Base-by-base conservation (phyloP, 1,140 invertebrate species). In the Drosophila azteca region DNA sequence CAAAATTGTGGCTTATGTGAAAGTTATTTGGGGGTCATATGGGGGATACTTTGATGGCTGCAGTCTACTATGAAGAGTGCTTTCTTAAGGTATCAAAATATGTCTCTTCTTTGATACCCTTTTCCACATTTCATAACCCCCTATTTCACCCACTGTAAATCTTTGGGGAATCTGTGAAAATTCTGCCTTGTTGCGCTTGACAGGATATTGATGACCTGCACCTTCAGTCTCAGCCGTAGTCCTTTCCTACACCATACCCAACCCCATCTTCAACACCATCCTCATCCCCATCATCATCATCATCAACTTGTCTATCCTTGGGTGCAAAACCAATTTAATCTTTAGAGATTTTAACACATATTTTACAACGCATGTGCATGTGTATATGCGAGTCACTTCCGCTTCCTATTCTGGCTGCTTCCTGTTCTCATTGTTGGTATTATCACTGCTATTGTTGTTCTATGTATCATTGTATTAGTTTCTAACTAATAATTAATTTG, bases 331-430 rank as follows among this genome's bases (percentile, higher is more conserved):
- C 77, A 78, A 84, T 75, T 85, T 71, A 85, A 85, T 85, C 82
- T 85, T 87, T 52, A 62, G 82, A 85, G 82, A 85, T 87, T 85
- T 85, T 87, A 68, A 76, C 82, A 87, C 82, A 85, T 87, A 85
- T 87, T 87, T 43, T 51, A 8, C 24, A 35, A 17, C 48, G 29
- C 35, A 9, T 51, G 39, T 24, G 3, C 5, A 24, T 24, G 5
- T 24, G 20, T 50, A 58, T 17, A 13, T 48, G 13, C 6, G 26
- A 73, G 62, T 55, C 26, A 17, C 66, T 65, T 73, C 74, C 69
- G 45, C 58, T 85, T 77, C 71, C 71, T 55, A 68, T 68, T 54
- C 29, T 24, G 15, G n/a, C 8, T n/a, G 15, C 66, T 70, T 71
- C 49, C 66, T 54, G 67, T 24, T 50, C 2, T 43, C 49, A 43